Evolutionary conservation across 2,888 invertebrate species (phyloP).

Genomic region (Cordilura impudica): DNA sequence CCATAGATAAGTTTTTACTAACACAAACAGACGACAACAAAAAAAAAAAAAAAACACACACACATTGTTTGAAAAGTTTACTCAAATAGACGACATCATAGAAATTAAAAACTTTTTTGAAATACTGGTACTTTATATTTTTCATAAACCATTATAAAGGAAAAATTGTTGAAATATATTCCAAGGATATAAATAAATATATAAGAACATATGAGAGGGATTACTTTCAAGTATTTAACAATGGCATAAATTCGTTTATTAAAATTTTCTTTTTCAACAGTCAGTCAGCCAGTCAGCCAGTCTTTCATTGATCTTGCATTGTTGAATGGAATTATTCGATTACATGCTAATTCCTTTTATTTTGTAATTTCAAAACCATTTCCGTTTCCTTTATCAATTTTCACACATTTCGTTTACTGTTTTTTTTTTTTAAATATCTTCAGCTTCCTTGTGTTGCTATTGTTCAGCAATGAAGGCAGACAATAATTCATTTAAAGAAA

Average conservation of each 20-base stretch:
- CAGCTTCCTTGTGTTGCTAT: background rate
- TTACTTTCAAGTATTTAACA: no score
- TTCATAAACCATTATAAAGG: background rate
- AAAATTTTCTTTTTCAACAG: no score
- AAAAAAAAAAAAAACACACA: background rate
- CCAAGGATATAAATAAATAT: no score
- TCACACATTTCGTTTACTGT: background rate
- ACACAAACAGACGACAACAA: slow-evolving; percentile 7
- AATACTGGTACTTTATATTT: background rate
- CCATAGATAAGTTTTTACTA: slow-evolving; percentile 3
- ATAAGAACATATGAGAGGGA: no score
- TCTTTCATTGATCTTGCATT: slow-evolving; percentile 18
- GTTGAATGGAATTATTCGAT: slow-evolving; percentile 1
- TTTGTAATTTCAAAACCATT: slow-evolving; percentile 33
- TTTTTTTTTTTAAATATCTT: slow-evolving; percentile 24
- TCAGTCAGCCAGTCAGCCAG: slow-evolving; percentile 5
- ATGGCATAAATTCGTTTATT: no score
- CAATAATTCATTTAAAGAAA: background rate
- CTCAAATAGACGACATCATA: background rate
- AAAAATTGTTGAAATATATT: no score
- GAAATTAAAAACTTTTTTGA: background rate
- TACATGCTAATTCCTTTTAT: slow-evolving; percentile 10
- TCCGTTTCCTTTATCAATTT: slow-evolving; percentile 15
- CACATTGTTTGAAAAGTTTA: background rate
- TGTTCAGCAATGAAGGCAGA: background rate